Evolutionary conservation across 1,140 invertebrate genomes (phyloP).

Genomic region (Drosophila hydei): DNA sequence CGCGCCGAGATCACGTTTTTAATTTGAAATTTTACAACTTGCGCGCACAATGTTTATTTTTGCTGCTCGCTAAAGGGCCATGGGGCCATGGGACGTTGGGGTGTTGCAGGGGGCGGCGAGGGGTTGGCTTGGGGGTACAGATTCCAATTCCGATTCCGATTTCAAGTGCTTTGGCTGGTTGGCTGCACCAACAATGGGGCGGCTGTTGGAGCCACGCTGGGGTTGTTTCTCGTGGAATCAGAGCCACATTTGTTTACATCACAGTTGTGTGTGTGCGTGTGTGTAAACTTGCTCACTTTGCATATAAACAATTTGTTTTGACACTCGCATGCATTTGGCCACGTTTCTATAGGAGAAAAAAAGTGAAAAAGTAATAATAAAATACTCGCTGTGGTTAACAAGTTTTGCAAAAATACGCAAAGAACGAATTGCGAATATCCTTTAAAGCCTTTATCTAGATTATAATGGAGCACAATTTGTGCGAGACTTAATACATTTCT

Average conservation of each 20-base stretch:
- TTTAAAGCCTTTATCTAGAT: neutral
- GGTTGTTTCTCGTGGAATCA: conserved; percentile 34
- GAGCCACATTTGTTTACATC: conserved; percentile 42
- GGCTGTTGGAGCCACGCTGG: conserved; percentile 4
- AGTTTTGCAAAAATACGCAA: conserved; percentile 15
- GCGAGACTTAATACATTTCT: no score
- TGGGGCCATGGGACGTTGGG: neutral
- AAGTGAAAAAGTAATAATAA: conserved; percentile 11
- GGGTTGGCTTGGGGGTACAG: conserved; percentile 19
- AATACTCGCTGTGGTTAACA: conserved; percentile 30
- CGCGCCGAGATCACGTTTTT: conserved; percentile 82
- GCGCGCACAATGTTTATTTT: conserved; percentile 82
- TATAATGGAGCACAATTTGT: no score
- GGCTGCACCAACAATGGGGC: conserved; percentile 1
- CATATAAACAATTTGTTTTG: conserved; percentile 70
- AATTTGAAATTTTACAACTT: conserved; percentile 83
- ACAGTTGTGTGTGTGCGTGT: conserved; percentile 15
- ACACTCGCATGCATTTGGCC: conserved; percentile 49
- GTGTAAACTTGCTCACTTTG: conserved; percentile 7
- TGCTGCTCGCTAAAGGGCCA: conserved; percentile 16
- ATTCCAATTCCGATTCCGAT: conserved; percentile 53
- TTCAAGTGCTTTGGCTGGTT: conserved; percentile 40
- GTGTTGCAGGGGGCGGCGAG: neutral
- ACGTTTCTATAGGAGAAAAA: conserved; percentile 14
- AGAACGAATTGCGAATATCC: neutral